Evolutionary conservation across 1,140 invertebrate genomes (phyloP).

Genomic region (Hirudo medicinalis): DNA sequence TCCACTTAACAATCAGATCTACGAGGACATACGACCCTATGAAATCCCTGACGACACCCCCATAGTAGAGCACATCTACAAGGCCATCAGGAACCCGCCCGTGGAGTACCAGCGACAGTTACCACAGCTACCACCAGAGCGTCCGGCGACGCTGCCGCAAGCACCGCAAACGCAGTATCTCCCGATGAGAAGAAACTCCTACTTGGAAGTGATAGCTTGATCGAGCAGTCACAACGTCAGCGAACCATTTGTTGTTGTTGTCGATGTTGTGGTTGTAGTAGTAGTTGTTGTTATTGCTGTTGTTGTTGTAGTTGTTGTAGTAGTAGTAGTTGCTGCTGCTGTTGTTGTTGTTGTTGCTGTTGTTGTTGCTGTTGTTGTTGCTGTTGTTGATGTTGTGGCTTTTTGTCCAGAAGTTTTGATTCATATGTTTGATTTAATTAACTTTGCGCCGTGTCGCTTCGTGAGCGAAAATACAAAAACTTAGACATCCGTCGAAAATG

Average conservation of each 20-base stretch:
- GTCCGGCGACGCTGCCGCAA: background rate
- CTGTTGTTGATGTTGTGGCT: background rate
- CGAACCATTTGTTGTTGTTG: background rate
- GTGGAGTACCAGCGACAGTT: background rate
- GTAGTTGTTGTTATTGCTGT: background rate
- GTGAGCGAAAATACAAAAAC: background rate
- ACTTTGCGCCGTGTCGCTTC: no score
- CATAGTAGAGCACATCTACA: no score
- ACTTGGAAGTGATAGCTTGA: background rate
- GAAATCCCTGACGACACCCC: no score
- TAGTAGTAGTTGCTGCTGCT: background rate
- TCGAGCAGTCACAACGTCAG: background rate
- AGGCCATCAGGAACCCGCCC: no score
- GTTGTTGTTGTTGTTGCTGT: background rate
- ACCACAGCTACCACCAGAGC: slow-evolving; percentile 2
- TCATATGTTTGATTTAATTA: background rate
- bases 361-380: background rate
- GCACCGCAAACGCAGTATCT: background rate
- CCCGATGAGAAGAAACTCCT: background rate
- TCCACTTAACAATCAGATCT: no score
- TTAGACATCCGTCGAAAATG: background rate
- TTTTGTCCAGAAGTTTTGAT: background rate
- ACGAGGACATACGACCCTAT: no score
- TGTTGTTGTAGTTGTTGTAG: background rate
- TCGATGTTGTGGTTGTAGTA: background rate